These are phyloP conservation scores for Pampus argenteus DNA, from an alignment of 2,797 vertebrate genomes.

Conservation along the genomic window DNA sequence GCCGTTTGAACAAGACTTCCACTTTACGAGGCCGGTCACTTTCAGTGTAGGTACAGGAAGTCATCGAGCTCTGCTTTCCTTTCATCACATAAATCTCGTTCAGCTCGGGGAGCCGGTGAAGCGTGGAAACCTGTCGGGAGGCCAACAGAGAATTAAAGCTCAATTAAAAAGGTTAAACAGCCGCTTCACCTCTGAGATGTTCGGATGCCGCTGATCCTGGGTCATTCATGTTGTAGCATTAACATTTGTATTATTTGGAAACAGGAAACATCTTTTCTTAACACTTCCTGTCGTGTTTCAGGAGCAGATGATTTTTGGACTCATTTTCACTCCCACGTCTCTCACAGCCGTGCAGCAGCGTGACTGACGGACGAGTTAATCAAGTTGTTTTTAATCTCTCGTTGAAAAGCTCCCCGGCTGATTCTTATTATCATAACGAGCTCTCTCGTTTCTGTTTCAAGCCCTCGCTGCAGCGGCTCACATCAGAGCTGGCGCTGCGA, in stretches of 20 bases:
- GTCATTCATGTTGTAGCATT: too few species aligned
- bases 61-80: conserved; percentile 8
- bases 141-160: conserved; percentile 34
- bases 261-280: not conserved
- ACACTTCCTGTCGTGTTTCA: not conserved
- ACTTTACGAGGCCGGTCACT: conserved; percentile 30
- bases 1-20: conserved; percentile 4
- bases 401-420: conserved; percentile 25
- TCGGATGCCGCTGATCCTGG: too few species aligned
- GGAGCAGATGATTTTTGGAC: not conserved
- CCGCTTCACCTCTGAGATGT: conserved; percentile 25
- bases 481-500: conserved; percentile 8
- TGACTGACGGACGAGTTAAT: conserved; percentile 47
- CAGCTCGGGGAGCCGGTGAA: not conserved
- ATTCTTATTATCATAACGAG: conserved; percentile 55
- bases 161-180: conserved; percentile 48
- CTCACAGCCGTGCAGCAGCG: not conserved
- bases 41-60: not conserved
- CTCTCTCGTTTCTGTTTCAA: conserved; percentile 23
- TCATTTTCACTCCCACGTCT: conserved; percentile 18
- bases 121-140: not conserved
- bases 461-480: not conserved
- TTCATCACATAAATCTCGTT: conserved; percentile 37
- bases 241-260: too few species aligned
- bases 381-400: conserved; percentile 60